phyloP scores from a whole-genome alignment of 2,888 invertebrate genomes.

The Julus scanicus region DNA sequence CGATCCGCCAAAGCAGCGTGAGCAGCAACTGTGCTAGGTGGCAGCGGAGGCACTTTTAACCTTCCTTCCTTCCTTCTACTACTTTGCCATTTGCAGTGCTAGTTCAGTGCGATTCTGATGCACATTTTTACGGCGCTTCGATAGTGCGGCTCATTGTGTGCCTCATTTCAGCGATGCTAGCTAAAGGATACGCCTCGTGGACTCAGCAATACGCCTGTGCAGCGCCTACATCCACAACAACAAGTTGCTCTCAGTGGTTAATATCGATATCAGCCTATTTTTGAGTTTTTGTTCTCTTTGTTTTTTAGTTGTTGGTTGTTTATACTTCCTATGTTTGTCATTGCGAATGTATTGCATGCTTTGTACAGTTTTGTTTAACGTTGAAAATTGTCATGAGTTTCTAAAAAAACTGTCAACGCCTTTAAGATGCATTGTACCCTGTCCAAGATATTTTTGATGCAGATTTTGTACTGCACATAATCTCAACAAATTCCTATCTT shows the following conservation, averaged over 20 bases:
- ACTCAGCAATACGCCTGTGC: neutral
- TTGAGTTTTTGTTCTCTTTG: neutral
- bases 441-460: neutral
- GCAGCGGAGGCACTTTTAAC: constrained; percentile 42
- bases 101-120: constrained; percentile 37
- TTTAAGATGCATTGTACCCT: neutral
- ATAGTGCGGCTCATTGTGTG: neutral
- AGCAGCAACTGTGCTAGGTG: constrained; percentile 47
- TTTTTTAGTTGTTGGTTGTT: neutral
- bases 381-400: neutral
- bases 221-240: neutral
- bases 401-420: neutral
- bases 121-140: neutral
- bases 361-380: neutral
- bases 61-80: constrained; percentile 26
- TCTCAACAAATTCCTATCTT: too few species aligned
- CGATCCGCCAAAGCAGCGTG: constrained; percentile 36
- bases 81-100: constrained; percentile 19
- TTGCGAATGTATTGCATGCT: neutral
- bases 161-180: constrained; percentile 5
- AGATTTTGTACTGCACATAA: too few species aligned
- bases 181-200: neutral
- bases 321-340: neutral
- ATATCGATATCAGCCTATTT: neutral
- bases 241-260: constrained; percentile 34